phyloP scores from a whole-genome alignment of 2,113 vertebrate species.

The Toxotes jaculatrix region DNA sequence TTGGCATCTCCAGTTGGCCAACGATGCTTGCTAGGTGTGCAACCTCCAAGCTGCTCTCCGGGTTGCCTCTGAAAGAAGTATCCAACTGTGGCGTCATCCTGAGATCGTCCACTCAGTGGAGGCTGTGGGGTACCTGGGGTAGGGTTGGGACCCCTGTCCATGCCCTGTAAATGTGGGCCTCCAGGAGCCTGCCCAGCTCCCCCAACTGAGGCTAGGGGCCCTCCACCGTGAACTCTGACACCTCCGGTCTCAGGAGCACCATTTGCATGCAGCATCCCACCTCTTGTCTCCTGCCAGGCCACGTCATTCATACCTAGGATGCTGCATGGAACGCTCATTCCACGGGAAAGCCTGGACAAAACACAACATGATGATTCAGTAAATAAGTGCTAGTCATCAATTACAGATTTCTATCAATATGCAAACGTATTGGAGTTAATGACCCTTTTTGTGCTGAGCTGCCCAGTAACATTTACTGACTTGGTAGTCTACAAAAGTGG shows the following conservation, averaged over 20 bases:
- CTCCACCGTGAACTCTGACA: slow-evolving; percentile 72
- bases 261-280: slow-evolving; percentile 82
- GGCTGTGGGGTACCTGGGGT: slow-evolving; percentile 74
- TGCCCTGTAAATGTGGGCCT: slow-evolving; percentile 75
- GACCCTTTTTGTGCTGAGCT: not conserved
- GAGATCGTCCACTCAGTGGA: slow-evolving; percentile 79
- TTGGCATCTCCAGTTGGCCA: slow-evolving; percentile 82
- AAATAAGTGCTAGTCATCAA: not conserved
- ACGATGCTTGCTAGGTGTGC: slow-evolving; percentile 76
- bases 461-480: not conserved
- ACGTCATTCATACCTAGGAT: slow-evolving; percentile 88
- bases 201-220: slow-evolving; percentile 72
- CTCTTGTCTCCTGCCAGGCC: slow-evolving; percentile 87
- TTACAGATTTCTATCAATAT: not conserved
- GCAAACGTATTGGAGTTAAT: not conserved
- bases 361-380: not conserved
- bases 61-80: slow-evolving; percentile 86
- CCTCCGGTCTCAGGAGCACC: slow-evolving; percentile 78
- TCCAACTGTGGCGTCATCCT: slow-evolving; percentile 80
- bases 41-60: slow-evolving; percentile 81
- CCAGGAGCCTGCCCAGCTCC: slow-evolving; percentile 71
- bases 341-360: slow-evolving; percentile 78
- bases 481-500: not conserved
- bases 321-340: slow-evolving; percentile 87
- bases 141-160: slow-evolving; percentile 76